A percentile compares a stretch with the other conserved stretches of the same genome.
Conservation (phyloP, 2,113 vertebrate species). For the Pimephales promelas region DNA sequence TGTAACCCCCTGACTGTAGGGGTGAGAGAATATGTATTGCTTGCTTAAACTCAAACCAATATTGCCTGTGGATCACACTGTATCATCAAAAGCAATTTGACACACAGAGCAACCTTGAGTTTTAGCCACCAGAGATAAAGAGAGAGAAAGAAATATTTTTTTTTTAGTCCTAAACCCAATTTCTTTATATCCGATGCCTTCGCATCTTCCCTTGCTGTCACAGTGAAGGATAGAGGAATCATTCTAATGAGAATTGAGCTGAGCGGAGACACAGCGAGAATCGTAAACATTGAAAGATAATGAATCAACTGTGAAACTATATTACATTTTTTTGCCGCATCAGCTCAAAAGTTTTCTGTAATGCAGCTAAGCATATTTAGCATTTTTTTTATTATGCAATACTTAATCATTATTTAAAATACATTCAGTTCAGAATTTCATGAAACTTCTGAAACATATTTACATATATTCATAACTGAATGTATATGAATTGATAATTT, state of each 20-base stretch:
- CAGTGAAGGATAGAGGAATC: background rate
- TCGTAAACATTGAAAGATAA: background rate
- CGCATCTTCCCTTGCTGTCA: background rate
- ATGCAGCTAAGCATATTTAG: background rate
- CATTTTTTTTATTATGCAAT: background rate
- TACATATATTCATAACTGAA: background rate
- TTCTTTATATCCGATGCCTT: background rate
- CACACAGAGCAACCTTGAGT: background rate
- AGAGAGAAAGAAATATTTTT: background rate
- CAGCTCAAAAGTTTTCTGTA: background rate
- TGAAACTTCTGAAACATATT: background rate
- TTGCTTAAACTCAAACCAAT: background rate
- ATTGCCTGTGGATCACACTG: background rate
- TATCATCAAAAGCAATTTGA: background rate
- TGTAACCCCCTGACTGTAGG: background rate
- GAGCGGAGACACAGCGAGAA: background rate
- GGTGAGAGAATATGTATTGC: constrained; percentile 6
- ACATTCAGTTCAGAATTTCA: background rate
- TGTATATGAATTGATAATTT: background rate
- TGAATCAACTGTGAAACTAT: background rate
- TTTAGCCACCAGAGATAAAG: background rate
- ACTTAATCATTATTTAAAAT: background rate
- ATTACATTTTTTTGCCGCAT: background rate
- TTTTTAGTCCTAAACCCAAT: background rate
- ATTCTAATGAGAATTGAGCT: background rate